Evolutionary conservation across 1,140 invertebrate species (phyloP).

Genomic region (Asbolus verrucosus): DNA sequence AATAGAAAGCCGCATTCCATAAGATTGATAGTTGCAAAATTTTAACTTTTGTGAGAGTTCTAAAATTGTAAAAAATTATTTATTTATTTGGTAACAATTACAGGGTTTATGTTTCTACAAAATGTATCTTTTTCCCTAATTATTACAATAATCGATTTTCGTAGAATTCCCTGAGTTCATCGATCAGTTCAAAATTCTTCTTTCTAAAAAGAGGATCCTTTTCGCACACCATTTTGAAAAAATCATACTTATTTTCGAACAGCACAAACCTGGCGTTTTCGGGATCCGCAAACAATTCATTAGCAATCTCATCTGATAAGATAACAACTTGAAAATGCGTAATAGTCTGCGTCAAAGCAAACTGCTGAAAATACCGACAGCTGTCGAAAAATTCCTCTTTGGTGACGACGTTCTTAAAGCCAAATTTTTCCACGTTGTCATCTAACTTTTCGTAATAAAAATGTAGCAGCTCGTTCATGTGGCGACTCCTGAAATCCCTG

Average conservation of each 20-base stretch:
- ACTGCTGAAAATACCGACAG: constrained; percentile 27
- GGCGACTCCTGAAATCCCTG: constrained; percentile 59
- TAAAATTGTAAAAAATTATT: too few species aligned
- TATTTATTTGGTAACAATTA: too few species aligned
- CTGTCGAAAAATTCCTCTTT: constrained; percentile 17
- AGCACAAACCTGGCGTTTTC: not conserved
- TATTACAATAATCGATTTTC: too few species aligned
- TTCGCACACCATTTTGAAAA: not conserved
- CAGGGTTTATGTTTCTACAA: too few species aligned
- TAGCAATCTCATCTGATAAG: not conserved
- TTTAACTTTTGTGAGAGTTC: too few species aligned
- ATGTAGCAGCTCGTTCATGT: constrained; percentile 59
- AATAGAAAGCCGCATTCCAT: too few species aligned
- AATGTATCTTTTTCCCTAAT: too few species aligned
- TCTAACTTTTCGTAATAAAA: constrained; percentile 62
- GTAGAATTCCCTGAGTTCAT: not conserved
- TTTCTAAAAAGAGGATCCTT: constrained; percentile 27
- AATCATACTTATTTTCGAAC: constrained; percentile 15
- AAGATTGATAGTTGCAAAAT: too few species aligned
- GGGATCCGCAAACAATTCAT: constrained; percentile 19
- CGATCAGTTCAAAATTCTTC: not conserved
- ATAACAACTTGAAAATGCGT: constrained; percentile 28
- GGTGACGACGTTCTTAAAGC: not conserved
- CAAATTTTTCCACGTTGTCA: constrained; percentile 54
- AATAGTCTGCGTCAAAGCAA: constrained; percentile 17